These are phyloP conservation scores for Cybosia mesomella DNA, from an alignment of 2,888 invertebrate species.

Conservation along the genomic window DNA sequence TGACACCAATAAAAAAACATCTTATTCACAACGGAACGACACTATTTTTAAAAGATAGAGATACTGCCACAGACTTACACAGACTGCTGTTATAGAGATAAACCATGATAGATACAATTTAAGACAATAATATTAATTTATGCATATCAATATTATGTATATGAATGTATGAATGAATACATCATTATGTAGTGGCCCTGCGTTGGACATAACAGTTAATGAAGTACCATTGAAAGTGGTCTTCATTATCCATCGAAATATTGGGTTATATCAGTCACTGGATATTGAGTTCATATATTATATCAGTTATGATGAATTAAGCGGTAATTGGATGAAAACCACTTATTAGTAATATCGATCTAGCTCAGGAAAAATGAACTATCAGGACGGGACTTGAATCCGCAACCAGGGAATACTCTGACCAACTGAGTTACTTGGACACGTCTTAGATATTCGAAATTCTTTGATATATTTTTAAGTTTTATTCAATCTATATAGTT, in stretches of 20 bases:
- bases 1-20: too few relatives aligned
- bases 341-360: too few relatives aligned
- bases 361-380: too few relatives aligned
- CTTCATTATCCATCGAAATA: conserved; percentile 7
- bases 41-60: too few relatives aligned
- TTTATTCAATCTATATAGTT: too few relatives aligned
- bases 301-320: not conserved
- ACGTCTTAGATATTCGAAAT: too few relatives aligned
- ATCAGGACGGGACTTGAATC: too few relatives aligned
- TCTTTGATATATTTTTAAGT: too few relatives aligned
- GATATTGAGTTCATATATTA: not conserved
- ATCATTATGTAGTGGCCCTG: conserved; percentile 2
- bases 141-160: not conserved
- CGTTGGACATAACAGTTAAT: conserved; percentile 15
- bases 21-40: too few relatives aligned
- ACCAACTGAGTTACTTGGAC: too few relatives aligned
- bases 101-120: not conserved
- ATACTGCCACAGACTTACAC: not conserved
- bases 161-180: not conserved
- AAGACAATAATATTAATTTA: not conserved
- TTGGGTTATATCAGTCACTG: not conserved
- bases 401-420: too few relatives aligned
- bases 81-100: not conserved
- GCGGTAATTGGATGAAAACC: not conserved
- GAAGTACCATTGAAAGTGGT: conserved; percentile 11